These are phyloP conservation scores for Eilema sororculum DNA, from an alignment of 2,888 invertebrate species.

Conservation along the genomic window DNA sequence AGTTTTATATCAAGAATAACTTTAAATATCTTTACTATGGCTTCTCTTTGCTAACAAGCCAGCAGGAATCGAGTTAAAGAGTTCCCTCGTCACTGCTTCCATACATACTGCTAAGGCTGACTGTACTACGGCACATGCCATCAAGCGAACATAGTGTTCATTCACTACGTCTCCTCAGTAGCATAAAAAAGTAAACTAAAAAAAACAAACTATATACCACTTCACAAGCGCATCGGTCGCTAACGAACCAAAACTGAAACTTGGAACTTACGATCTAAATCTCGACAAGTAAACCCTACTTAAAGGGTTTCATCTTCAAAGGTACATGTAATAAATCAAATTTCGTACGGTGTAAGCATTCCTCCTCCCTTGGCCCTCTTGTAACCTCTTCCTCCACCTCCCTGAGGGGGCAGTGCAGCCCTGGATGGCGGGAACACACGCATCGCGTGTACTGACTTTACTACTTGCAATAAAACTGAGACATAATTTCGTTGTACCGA, in stretches of 20 bases:
- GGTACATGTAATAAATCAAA: constrained; percentile 48
- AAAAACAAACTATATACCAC: neutral
- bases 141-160: too few relatives aligned
- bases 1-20: too few relatives aligned
- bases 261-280: constrained; percentile 23
- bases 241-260: constrained; percentile 36
- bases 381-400: constrained; percentile 26
- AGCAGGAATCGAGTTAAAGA: too few relatives aligned
- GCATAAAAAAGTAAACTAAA: neutral
- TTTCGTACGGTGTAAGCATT: constrained; percentile 26
- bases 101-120: too few relatives aligned
- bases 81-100: too few relatives aligned
- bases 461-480: constrained; percentile 37
- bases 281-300: constrained; percentile 15
- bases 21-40: too few relatives aligned
- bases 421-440: constrained; percentile 35
- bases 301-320: constrained; percentile 45
- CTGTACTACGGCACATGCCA: too few relatives aligned
- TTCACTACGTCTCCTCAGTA: neutral
- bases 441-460: constrained; percentile 47
- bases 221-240: neutral
- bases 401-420: constrained; percentile 39
- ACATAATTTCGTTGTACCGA: constrained; percentile 32
- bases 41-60: too few relatives aligned
- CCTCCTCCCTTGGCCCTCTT: constrained; percentile 10